phyloP scores from a whole-genome alignment of 2,113 vertebrate species.

The Melanerpes aurifrons region DNA sequence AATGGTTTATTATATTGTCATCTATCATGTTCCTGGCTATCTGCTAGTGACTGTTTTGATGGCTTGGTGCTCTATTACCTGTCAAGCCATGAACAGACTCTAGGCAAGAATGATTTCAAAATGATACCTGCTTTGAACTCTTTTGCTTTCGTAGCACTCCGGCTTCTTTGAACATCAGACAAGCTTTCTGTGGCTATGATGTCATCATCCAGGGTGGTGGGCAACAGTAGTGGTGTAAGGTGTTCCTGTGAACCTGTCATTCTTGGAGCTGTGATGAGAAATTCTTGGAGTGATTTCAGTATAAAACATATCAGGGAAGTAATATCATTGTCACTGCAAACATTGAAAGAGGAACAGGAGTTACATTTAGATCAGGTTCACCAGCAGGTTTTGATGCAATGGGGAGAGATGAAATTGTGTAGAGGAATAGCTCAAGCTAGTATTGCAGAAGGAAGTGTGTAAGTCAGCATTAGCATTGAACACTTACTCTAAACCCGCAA shows the following conservation, averaged over 20 bases:
- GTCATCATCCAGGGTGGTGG: neutral
- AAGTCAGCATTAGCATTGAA: neutral
- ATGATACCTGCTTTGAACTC: neutral
- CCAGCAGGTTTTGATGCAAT: neutral
- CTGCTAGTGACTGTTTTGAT: neutral
- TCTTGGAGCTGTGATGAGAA: neutral
- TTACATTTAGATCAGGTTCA: neutral
- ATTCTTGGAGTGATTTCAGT: neutral
- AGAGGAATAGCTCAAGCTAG: neutral
- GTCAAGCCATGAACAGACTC: neutral
- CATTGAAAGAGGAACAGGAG: neutral
- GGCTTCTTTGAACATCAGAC: neutral
- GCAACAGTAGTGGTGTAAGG: neutral
- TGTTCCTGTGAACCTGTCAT: neutral
- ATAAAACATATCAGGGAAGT: neutral
- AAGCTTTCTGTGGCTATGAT: neutral
- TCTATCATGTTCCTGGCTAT: neutral
- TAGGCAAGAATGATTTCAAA: neutral
- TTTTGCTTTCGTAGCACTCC: neutral
- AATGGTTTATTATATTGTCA: neutral
- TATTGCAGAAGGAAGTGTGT: neutral
- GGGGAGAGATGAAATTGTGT: neutral
- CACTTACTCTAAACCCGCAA: neutral
- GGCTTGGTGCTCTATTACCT: neutral
- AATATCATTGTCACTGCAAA: neutral